Evolutionary conservation across 2,113 vertebrate genomes (phyloP), one percentile per base, ranked within the genome.

Genomic region (Ptychochromis oligacanthus): DNA sequence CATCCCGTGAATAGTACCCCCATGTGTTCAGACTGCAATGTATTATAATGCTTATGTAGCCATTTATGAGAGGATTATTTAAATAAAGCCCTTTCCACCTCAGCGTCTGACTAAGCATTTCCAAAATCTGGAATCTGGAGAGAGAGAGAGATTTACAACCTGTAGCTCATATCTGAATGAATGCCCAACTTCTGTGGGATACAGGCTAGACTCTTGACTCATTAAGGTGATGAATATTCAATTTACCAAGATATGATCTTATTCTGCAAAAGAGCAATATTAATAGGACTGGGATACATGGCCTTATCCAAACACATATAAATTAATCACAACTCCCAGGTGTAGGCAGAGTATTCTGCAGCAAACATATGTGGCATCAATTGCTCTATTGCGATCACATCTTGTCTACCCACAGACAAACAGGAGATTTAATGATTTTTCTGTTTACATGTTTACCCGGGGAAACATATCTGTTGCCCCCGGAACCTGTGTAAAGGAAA

Each of bases 311-410:
- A 93, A 94, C 90, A 92, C 87, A 83, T 61, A 93, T 93, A 91
- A 92, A 94, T 96, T 75, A 94, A 93, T 93, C 88, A 93, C 85
- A 57, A 70, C 79, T 94, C 93, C 86, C 86, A 38, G 6, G 86
- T 85, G 85, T 77, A 81, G 57, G 75, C 72, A 67, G 75, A 36
- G 82, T 49, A 61, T 90, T 89, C 83, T 76, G 83, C 84, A 62
- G 75, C 85, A 93, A 94, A 93, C 93, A 94, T 92, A 92, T 91
- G 93, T 89, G 84, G 90, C 80, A 93, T 95, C 88, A 90, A 94
- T 95, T 85, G 88, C 89, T 56, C 56, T 24, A 70, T 24, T 84
- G 72, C 77, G 83, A 65, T 81, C 36, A 83, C 84, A 84, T 88
- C 77, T 74, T 84, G 61, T 80, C 57, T 64, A 46, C 83, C 40